Evolutionary conservation across 30 jellyfish, hydroid and myxozoan species (phyloP), one percentile per base, ranked within the genome.

Genomic region (Aurelia sp.): DNA sequence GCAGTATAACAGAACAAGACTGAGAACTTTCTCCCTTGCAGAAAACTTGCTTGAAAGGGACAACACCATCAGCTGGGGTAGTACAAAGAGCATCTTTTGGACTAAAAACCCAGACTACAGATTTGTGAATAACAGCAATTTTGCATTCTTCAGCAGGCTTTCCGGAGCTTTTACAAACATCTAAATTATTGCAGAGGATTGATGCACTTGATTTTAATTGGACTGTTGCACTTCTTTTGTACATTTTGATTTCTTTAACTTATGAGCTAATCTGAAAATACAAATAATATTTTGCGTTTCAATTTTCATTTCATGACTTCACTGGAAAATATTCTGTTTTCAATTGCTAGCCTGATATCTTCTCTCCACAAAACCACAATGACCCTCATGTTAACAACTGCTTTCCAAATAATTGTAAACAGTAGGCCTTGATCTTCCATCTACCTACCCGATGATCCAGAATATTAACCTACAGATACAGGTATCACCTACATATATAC

Each of bases 131-230:
- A 21, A 93, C 96, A 58, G 96, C 93, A 4, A 88, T 74, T 77
- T 81, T 76, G 78, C 66, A 9, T 55, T 82, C 90, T 75, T 76
- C 87, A 0, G 93, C 76, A 16, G 85, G 62, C 53, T 71, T 69
- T 3, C 88, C 91, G 0, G 90, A 76, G 60, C 37, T 17, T 60
- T 20, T 57, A 60, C 84, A 78, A 7, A 85, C 92, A 72, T 88
- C 99, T 44, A 94, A 62, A 81, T 94, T 94, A 74, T 94, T 94
- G 84, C 91, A 89, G 20, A 94, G 91, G 35, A 94, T 53, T 6
- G 99, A 94, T 11, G 99, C 97, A 74, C 99, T 94, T n/a, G 99
- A 94, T 71, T 81, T 94, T 61, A 94, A 73, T 35, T 95, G 96
- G 41, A 94, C 74, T 15, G 98, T 47, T 10, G 83, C 37, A 11